Evolutionary conservation across 2,113 vertebrate genomes (phyloP).

Genomic region (Campylomormyrus numenius): DNA sequence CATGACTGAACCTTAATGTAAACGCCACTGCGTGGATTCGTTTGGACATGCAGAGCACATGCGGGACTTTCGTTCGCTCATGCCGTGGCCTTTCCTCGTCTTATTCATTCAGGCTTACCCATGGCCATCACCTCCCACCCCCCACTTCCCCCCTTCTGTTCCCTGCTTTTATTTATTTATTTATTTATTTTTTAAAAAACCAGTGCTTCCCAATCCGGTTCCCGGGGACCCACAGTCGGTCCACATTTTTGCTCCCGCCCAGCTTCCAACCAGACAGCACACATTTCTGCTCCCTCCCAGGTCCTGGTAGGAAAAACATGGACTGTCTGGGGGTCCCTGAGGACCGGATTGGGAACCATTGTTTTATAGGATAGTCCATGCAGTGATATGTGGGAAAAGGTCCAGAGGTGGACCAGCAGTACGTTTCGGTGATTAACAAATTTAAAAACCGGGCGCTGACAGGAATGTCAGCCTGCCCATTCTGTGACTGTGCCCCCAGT

Average conservation of each 20-base stretch:
- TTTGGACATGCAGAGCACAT: slow-evolving; percentile 79
- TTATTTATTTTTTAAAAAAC: too few species aligned
- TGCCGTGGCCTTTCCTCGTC: slow-evolving; percentile 45
- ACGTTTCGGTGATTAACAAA: slow-evolving; percentile 54
- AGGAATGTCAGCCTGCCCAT: slow-evolving; percentile 1
- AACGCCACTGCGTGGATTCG: slow-evolving; percentile 50
- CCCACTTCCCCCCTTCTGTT: slow-evolving; percentile 41
- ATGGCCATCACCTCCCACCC: not conserved
- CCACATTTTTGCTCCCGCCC: not conserved
- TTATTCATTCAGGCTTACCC: not conserved
- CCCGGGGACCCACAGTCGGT: not conserved
- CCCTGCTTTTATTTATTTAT: slow-evolving; percentile 30
- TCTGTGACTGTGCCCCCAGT: slow-evolving; percentile 15
- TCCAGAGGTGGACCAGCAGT: slow-evolving; percentile 63
- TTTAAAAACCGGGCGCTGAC: slow-evolving; percentile 31
- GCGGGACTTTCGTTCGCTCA: slow-evolving; percentile 61
- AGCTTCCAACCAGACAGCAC: slow-evolving; percentile 25
- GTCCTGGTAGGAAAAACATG: not conserved
- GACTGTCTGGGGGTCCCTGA: not conserved
- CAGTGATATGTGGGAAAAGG: slow-evolving; percentile 68
- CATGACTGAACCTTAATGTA: slow-evolving; percentile 39
- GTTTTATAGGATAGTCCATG: slow-evolving; percentile 67
- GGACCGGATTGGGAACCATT: not conserved
- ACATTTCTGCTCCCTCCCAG: not conserved
- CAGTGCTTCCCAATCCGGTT: not conserved